Conservation (phyloP, 2,888 invertebrate genomes). For the Acronicta alni region DNA sequence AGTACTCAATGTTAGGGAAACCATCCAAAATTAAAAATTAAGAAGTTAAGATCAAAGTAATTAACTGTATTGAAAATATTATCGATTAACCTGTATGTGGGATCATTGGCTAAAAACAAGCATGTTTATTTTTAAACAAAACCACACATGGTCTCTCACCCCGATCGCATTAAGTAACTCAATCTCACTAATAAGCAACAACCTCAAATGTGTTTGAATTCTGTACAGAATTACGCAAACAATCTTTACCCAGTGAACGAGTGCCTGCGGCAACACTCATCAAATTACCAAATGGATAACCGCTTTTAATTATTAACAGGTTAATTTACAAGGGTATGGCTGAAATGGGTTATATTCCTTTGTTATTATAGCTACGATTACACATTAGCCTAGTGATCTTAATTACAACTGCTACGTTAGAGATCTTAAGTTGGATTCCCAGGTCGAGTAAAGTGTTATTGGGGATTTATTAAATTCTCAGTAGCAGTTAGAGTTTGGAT, state of each 20-base stretch:
- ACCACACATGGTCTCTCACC: slow-evolving; percentile 2
- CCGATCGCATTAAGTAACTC: slow-evolving; percentile 39
- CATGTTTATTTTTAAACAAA: slow-evolving; percentile 1
- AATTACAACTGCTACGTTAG: too few species aligned
- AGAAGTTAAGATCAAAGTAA: too few species aligned
- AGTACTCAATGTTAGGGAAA: too few species aligned
- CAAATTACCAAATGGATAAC: slow-evolving; percentile 67
- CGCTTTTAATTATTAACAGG: slow-evolving; percentile 59
- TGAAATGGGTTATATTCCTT: slow-evolving; percentile 4
- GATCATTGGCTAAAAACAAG: not conserved
- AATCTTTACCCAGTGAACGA: slow-evolving; percentile 59
- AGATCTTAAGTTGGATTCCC: too few species aligned
- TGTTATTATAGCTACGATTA: not conserved
- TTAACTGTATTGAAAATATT: too few species aligned
- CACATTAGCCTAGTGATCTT: too few species aligned
- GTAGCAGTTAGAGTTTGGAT: too few species aligned
- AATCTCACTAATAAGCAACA: slow-evolving; percentile 26
- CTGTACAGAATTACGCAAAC: slow-evolving; percentile 53
- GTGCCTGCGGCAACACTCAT: slow-evolving; percentile 58
- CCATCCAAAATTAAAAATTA: too few species aligned
- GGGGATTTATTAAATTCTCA: too few species aligned
- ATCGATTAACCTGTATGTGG: too few species aligned
- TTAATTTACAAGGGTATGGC: slow-evolving; percentile 49
- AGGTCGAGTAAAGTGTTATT: too few species aligned
- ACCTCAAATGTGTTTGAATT: slow-evolving; percentile 45